phyloP scores from a whole-genome alignment of 2,888 invertebrate species.

The Heliconius cydno region DNA sequence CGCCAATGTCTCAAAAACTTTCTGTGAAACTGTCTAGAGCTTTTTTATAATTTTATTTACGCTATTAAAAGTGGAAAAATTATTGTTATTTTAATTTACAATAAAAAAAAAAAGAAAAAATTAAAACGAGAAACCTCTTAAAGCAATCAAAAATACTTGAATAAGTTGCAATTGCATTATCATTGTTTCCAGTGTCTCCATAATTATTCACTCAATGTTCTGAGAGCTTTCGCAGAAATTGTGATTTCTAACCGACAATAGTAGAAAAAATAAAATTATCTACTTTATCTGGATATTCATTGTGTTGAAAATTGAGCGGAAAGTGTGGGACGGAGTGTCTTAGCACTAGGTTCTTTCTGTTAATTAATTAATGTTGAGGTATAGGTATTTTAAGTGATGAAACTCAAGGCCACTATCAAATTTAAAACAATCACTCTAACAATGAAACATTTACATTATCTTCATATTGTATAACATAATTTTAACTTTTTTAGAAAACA shows the following conservation, averaged over 20 bases:
- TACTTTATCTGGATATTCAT: too few species aligned
- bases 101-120: neutral
- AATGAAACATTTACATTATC: too few species aligned
- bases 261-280: neutral
- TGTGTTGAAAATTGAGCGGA: too few species aligned
- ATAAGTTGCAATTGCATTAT: slow-evolving; percentile 22
- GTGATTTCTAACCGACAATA: neutral
- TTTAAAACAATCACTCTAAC: too few species aligned
- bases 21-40: neutral
- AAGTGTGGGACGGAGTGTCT: too few species aligned
- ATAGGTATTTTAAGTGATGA: too few species aligned
- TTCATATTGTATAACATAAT: too few species aligned
- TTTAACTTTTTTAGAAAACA: neutral
- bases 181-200: slow-evolving; percentile 8
- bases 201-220: slow-evolving; percentile 11
- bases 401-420: too few species aligned
- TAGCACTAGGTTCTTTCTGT: too few species aligned
- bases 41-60: neutral
- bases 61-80: neutral
- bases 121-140: slow-evolving; percentile 7
- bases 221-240: slow-evolving; percentile 5
- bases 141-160: slow-evolving; percentile 19
- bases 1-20: neutral
- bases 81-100: too few species aligned
- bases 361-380: too few species aligned